A percentile compares a stretch with the other conserved stretches of the same genome.
These are phyloP conservation scores for Uloborus plumipes DNA, from an alignment of 2,888 invertebrate genomes.

Conservation along the genomic window DNA sequence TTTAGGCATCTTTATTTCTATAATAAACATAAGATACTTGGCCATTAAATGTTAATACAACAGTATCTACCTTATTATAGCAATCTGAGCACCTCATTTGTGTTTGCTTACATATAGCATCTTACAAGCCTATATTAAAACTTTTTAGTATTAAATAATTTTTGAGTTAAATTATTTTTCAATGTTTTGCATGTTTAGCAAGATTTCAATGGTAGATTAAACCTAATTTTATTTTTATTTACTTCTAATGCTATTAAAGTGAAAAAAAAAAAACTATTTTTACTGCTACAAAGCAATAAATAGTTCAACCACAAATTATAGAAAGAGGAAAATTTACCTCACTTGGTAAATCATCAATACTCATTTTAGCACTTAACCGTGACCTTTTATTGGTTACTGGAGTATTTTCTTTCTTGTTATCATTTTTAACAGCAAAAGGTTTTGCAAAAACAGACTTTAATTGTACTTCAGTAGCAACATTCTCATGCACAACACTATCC, in stretches of 20 bases:
- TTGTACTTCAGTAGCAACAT: neutral
- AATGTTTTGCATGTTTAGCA: no score
- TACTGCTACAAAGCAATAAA: neutral
- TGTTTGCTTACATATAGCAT: no score
- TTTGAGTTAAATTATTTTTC: no score
- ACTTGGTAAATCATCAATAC: slow-evolving; percentile 47
- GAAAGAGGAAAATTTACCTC: slow-evolving; percentile 13
- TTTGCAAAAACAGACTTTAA: slow-evolving; percentile 21
- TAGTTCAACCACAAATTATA: neutral
- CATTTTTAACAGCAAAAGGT: slow-evolving; percentile 11
- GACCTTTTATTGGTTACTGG: neutral
- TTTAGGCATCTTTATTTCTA: no score
- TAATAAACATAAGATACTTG: no score
- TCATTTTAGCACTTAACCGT: slow-evolving; percentile 4
- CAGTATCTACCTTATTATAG: no score
- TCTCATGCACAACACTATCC: slow-evolving; percentile 28
- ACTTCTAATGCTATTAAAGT: no score
- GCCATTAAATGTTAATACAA: no score
- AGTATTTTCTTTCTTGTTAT: neutral
- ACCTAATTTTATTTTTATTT: no score
- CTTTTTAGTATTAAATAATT: neutral
- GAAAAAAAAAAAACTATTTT: neutral
- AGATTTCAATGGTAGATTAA: no score
- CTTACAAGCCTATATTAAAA: neutral
- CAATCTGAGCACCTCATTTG: no score